Evolutionary conservation across 2,797 vertebrate genomes (phyloP).

Genomic region (Tenualosa ilisha): DNA sequence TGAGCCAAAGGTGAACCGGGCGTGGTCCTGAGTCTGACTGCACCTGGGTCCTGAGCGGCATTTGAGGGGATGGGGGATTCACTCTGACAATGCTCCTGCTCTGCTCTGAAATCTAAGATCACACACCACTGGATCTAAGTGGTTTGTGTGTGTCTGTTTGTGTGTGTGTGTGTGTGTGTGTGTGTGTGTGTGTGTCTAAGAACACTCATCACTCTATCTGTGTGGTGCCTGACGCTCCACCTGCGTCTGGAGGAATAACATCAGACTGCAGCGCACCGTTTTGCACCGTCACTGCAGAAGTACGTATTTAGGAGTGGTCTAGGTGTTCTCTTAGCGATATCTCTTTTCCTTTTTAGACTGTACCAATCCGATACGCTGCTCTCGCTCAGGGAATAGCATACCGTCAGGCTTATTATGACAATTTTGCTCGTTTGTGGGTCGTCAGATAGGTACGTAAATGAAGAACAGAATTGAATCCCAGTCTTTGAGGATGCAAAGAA

Average conservation of each 20-base stretch:
- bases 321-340: background rate
- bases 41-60: background rate
- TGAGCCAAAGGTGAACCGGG: background rate
- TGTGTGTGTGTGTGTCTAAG: background rate
- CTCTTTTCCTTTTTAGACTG: background rate
- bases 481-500: slow-evolving; percentile 25
- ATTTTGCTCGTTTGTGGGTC: background rate
- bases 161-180: too few species aligned
- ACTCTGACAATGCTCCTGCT: background rate
- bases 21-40: background rate
- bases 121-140: background rate
- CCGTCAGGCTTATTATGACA: background rate
- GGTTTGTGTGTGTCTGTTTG: too few species aligned
- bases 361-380: background rate
- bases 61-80: too few species aligned
- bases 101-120: background rate
- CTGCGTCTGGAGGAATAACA: background rate
- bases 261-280: background rate
- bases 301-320: background rate
- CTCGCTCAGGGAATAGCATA: background rate
- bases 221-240: background rate
- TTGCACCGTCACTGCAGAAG: slow-evolving; percentile 18
- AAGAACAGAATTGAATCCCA: slow-evolving; percentile 6
- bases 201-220: background rate
- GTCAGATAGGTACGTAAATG: background rate